These are phyloP conservation scores for Tetramorium simillimum DNA, from an alignment of 1,140 invertebrate species.

Conservation along the genomic window DNA sequence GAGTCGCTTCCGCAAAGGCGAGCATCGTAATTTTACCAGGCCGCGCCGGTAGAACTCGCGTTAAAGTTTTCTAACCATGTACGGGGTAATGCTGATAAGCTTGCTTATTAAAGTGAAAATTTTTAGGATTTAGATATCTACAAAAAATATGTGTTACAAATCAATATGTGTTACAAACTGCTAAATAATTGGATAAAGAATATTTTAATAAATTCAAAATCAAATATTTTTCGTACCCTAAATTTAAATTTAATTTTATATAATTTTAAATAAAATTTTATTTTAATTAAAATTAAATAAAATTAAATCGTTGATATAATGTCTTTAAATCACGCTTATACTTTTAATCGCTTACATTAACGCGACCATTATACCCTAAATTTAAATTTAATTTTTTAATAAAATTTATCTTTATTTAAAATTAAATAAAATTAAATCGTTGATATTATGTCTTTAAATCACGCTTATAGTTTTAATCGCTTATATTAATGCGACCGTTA, in stretches of 20 bases:
- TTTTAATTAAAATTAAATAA: no score
- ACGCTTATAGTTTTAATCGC: not conserved
- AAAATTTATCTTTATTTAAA: no score
- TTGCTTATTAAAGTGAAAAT: not conserved
- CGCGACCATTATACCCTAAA: not conserved
- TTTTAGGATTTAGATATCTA: not conserved
- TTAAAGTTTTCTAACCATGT: not conserved
- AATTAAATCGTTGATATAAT: no score
- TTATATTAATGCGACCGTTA: not conserved
- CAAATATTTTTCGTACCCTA: not conserved
- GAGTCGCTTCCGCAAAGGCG: conserved; percentile 27
- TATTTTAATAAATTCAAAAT: not conserved
- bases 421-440: no score
- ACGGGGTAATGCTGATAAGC: not conserved
- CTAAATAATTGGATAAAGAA: not conserved
- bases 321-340: conserved; percentile 5
- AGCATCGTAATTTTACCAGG: conserved; percentile 24
- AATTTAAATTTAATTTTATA: not conserved
- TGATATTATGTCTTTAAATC: not conserved
- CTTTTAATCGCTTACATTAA: not conserved
- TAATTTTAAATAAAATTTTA: no score
- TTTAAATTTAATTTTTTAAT: no score
- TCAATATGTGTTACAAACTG: no score
- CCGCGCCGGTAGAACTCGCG: not conserved
- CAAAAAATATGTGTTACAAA: not conserved